A percentile compares a stretch with the other conserved stretches of the same genome.
Conservation (phyloP, 2,113 vertebrate genomes). For the Mobula hypostoma region DNA sequence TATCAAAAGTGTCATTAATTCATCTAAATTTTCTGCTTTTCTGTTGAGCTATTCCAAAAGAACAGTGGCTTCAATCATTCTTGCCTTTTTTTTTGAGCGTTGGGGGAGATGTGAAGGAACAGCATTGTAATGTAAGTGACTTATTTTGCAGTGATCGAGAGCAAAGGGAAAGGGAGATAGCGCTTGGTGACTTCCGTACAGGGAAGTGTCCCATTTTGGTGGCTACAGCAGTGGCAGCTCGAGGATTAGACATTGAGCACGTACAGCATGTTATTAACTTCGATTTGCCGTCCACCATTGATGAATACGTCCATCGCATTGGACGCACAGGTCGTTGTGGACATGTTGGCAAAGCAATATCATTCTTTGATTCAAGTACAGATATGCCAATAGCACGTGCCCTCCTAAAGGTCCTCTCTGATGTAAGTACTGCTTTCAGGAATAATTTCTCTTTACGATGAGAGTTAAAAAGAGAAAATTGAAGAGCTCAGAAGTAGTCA, state of each 20-base stretch:
- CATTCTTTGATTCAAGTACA: conserved; percentile 68
- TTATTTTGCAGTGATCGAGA: conserved; percentile 68
- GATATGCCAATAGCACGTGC: conserved; percentile 65
- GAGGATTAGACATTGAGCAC: conserved; percentile 86
- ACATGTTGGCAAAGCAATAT: conserved; percentile 75
- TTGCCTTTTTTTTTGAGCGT: not conserved
- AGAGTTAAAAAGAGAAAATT: not conserved
- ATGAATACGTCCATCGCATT: conserved; percentile 90
- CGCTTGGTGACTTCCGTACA: conserved; percentile 73
- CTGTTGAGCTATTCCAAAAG: not conserved
- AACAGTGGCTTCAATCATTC: not conserved
- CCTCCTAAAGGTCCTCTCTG: conserved; percentile 74
- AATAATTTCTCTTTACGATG: not conserved
- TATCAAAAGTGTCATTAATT: no score
- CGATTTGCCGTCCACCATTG: conserved; percentile 77
- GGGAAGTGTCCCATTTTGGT: conserved; percentile 80
- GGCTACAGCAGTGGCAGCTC: conserved; percentile 86
- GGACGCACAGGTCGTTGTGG: conserved; percentile 91
- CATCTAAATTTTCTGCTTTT: not conserved
- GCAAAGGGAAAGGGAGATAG: conserved; percentile 78
- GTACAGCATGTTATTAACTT: conserved; percentile 91
- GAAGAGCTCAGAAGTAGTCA: no score
- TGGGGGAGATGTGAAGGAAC: no score
- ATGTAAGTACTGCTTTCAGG: conserved; percentile 59
- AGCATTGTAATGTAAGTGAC: not conserved